These are phyloP conservation scores for Garrulus glandarius DNA, from an alignment of 2,797 vertebrate species.

Conservation along the genomic window DNA sequence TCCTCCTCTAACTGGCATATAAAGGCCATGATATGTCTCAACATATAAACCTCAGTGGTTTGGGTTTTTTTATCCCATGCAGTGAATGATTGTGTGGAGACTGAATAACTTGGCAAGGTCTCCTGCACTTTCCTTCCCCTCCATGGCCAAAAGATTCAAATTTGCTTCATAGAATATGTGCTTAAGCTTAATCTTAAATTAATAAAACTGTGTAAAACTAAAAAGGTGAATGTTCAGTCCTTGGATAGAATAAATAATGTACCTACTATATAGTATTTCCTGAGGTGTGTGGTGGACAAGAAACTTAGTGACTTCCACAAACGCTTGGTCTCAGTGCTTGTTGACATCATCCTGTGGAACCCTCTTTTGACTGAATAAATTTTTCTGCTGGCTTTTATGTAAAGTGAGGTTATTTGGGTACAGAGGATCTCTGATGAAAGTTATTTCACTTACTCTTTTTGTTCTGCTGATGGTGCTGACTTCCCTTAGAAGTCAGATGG, in stretches of 20 bases:
- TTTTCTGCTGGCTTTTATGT: neutral
- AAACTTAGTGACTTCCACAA: neutral
- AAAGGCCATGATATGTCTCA: neutral
- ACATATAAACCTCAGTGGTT: neutral
- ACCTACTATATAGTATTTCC: neutral
- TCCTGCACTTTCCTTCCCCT: neutral
- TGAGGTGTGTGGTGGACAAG: neutral
- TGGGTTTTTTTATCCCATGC: accelerated
- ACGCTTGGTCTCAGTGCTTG: neutral
- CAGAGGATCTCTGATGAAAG: neutral
- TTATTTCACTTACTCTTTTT: neutral
- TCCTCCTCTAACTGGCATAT: neutral
- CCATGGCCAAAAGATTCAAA: neutral
- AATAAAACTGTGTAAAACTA: neutral
- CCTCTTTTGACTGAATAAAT: neutral
- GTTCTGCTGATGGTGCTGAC: neutral
- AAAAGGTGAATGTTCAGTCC: neutral
- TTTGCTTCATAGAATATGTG: neutral
- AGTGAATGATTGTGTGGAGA: neutral
- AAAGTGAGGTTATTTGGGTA: neutral
- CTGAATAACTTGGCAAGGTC: neutral
- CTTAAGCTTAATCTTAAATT: neutral
- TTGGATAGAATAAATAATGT: neutral
- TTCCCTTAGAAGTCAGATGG: neutral
- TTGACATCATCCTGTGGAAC: neutral